Base-by-base conservation (phyloP, 2,113 vertebrate species). In the Nibea coibor region DNA sequence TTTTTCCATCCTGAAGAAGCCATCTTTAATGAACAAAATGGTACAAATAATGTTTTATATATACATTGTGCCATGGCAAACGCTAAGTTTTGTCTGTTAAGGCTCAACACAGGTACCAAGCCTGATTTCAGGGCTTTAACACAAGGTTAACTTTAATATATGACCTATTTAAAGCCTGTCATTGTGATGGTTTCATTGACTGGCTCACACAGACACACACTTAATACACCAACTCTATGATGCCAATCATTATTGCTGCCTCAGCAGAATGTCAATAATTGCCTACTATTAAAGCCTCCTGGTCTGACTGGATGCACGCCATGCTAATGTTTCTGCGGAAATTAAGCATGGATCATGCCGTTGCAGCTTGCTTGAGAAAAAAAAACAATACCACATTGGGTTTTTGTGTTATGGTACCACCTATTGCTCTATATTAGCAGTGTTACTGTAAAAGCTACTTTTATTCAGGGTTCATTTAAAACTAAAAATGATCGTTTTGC, bases 401-500 rank as follows among this genome's bases (percentile, higher is more conserved):
- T 57, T 71, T 87, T 87, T 91, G 81, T 88, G 79, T 89, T 53
- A 79, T 75, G 68, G 66, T 81, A 76, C 67, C 87, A 90, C 69
- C 70, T 80, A 58, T 81, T 89, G 80, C 78, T 91, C 65, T 83
- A 59, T 89, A 85, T 81, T 79, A 84, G 85, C 79, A 87, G 69
- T 85, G 64, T 85, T 84, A 81, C 67, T 88, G 89, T 90, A 89
- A 89, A 91, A 76, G 77, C 89, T 84, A 82, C 72, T 83, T 87
- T 90, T 84, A 84, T 92, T 90, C 86, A 91, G 88, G 89, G 77
- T 90, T 88, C 58, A 82, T 81, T 90, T 88, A 0, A 86, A 91
- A 90, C 84, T 91, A 91, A 91, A 50, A 93, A 85, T 59, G 15
- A 79, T 78, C 1, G 66, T 87, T 93, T 93, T 93, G 83, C 70